Evolutionary conservation across 2,888 invertebrate species (phyloP), one percentile per base, ranked within the genome.

Genomic region (Diploptera punctata): DNA sequence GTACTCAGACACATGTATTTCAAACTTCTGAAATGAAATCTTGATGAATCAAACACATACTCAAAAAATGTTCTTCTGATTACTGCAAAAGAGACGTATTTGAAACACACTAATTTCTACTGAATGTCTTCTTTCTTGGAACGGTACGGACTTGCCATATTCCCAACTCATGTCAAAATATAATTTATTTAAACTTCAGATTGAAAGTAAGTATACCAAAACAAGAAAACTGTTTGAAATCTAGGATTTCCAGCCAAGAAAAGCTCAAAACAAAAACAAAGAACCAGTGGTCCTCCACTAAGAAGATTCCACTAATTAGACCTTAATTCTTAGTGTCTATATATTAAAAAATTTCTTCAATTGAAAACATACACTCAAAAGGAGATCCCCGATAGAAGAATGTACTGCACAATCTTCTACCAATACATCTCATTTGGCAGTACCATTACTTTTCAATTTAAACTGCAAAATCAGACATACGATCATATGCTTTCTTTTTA

Each of bases 201-300:
- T n/a, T n/a, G 57, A 29, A 29, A 57, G 57, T 29, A 57, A 57
- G 57, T 29, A 57, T 57, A 26, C 57, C n/a, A 57, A 57, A 26
- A 31, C 10, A 49, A 49, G 54, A 57, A 57, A n/a, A 26, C 57
- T 57, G 29, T 13, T 3, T 31, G 57, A 29, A 57, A 57, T 57
- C 29, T 57, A 57, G n/a, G 31, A 57, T 57, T n/a, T 1, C 1
- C 29, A 57, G 57, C 29, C 57, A 54, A 24, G 24, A 21, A 57
- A 57, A 57, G 57, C 57, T 57, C 57, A 57, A 57, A 26, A 47
- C 2, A 24, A n/a, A 57, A 29, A n/a, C n/a, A n/a, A 29, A 16
- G 29, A 57, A 57, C 31, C 26, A 57, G 57, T 24, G 16, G 31
- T 24, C 31, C 24, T 52, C 24, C 21, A 3, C 7, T 24, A 0